A percentile compares a stretch with the other conserved stretches of the same genome.
phyloP scores from a whole-genome alignment of 2,797 vertebrate genomes.

The Melanotaenia parkinsoni region DNA sequence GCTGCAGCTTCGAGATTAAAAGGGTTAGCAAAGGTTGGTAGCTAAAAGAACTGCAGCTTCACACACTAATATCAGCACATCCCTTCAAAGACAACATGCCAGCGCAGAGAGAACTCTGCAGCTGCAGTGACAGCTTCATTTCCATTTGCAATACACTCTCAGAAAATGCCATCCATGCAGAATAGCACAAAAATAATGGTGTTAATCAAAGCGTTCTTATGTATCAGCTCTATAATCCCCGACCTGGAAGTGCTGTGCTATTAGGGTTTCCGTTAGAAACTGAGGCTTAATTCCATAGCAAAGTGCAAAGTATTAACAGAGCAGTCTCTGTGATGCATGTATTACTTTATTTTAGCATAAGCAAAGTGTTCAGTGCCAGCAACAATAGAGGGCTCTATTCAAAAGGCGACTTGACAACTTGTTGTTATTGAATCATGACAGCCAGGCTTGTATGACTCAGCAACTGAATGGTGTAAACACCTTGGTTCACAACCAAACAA shows the following conservation, averaged over 20 bases:
- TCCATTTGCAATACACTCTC: conserved; percentile 56
- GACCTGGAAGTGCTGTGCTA: conserved; percentile 12
- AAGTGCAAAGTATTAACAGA: conserved; percentile 30
- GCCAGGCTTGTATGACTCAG: conserved; percentile 39
- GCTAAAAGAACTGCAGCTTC: conserved; percentile 33
- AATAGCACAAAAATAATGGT: conserved; percentile 60
- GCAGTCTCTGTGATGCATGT: conserved; percentile 15
- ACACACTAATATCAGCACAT: conserved; percentile 54
- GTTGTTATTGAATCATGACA: conserved; percentile 58
- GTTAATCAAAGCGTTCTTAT: conserved; percentile 53
- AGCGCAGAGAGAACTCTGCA: conserved; percentile 44
- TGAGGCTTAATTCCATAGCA: conserved; percentile 14
- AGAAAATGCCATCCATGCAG: conserved; percentile 46
- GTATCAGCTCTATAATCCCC: conserved; percentile 35
- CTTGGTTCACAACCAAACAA: conserved; percentile 42
- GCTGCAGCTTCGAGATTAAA: conserved; percentile 40
- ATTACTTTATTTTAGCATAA: conserved; percentile 37
- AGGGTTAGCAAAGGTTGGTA: conserved; percentile 48
- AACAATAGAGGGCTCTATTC: conserved; percentile 53
- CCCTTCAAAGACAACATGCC: conserved; percentile 48
- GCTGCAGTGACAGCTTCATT: conserved; percentile 53
- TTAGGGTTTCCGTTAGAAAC: conserved; percentile 34
- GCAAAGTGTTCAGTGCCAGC: conserved; percentile 39
- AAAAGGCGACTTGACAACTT: conserved; percentile 54
- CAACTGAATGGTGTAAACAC: conserved; percentile 55